Evolutionary conservation across 1,140 invertebrate species (phyloP).

Genomic region (Psix sp.): DNA sequence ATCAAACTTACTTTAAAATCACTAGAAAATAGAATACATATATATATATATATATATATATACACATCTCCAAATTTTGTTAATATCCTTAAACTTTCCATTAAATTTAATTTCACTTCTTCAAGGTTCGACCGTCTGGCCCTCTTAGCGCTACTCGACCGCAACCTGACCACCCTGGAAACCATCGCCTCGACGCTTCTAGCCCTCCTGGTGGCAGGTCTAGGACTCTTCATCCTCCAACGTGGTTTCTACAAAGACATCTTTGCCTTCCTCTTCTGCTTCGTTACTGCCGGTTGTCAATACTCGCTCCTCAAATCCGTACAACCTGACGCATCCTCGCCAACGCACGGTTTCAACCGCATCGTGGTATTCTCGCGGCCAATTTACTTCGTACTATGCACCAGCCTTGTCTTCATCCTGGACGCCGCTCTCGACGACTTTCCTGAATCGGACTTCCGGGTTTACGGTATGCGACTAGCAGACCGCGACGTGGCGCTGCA

Average conservation of each 20-base stretch:
- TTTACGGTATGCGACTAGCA: conserved; percentile 88
- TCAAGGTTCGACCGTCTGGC: conserved; percentile 94
- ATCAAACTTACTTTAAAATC: not conserved
- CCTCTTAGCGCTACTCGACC: conserved; percentile 93
- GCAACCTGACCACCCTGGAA: conserved; percentile 91
- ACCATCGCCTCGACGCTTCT: conserved; percentile 90
- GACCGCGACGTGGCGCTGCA: conserved; percentile 82
- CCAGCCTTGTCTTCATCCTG: conserved; percentile 83
- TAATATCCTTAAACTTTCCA: no score
- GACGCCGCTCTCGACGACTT: conserved; percentile 78
- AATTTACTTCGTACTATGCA: conserved; percentile 95
- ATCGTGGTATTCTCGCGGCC: conserved; percentile 95
- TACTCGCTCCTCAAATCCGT: conserved; percentile 99
- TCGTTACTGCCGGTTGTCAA: conserved; percentile 97
- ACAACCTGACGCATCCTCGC: conserved; percentile 98
- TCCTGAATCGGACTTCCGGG: conserved; percentile 76
- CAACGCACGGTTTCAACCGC: conserved; percentile 98
- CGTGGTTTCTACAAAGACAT: conserved; percentile 93
- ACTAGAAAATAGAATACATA: not conserved
- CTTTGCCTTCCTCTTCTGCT: conserved; percentile 95
- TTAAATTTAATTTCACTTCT: conserved; percentile 5
- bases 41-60: no score
- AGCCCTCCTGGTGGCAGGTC: conserved; percentile 89
- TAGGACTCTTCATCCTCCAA: conserved; percentile 90
- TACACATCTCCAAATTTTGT: no score